Base-by-base conservation (phyloP, 2,797 vertebrate species). In the Amniataba percoides region DNA sequence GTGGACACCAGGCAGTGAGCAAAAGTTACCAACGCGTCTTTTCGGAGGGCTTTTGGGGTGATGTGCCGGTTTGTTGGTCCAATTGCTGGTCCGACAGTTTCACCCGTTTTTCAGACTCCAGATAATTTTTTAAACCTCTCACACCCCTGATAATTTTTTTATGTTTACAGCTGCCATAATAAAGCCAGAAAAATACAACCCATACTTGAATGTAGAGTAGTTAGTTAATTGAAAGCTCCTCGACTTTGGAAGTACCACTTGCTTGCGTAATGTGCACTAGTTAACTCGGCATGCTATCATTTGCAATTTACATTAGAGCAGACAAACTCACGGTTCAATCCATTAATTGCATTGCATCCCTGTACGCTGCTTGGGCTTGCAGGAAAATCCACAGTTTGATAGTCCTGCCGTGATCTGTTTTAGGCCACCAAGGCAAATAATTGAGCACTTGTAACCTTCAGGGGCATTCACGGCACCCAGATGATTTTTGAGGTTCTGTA, bases 401-500 rank as follows among this genome's bases (percentile, higher is more conserved):
- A 11, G 19, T 12, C 15, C 36, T n/a, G 36, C 19, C 43, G 42
- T 49, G 43, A 16, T 34, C 9, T 57, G 16, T 57, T 18, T 4
- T 4, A 14, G 3, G 16, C 31, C 43, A 14, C 36, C 15, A 34
- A 63, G 14, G 3, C 16, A 31, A 46, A 16, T 19, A 18, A 49
- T 13, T 46, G 36, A 25, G 57, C 42, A 51, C 7, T 15, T 36
- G n/a, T 8, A 61, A n/a, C 40, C 34, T 70, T 27, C 5, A 14
- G 23, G 14, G 27, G 49, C 52, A 52, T 5, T 40, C 45, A 21
- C 4, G 0, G 7, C 48, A 34, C 23, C 51, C 2, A 36, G 39
- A 39, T 39, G 39, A 62, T 58, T 67, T 59, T 56, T 31, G 46
- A 40, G 51, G 69, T 66, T 19, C 18, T 12, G 3, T 60, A 72